Evolutionary conservation across 2,888 invertebrate species (phyloP), one percentile per base, ranked within the genome.

Genomic region (Macroteleia sp.): DNA sequence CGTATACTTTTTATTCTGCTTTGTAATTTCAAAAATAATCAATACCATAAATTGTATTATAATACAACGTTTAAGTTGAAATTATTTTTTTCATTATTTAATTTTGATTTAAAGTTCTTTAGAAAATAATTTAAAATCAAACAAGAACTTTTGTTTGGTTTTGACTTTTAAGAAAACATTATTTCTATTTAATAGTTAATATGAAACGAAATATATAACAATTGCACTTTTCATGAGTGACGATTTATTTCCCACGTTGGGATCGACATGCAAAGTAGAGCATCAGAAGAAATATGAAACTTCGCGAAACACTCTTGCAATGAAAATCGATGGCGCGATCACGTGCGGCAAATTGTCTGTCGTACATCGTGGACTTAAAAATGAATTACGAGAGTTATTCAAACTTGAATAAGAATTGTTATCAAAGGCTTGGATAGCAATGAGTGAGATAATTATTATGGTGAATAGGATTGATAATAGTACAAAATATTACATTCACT

Each of bases 301-400:
- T 48, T 17, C 6, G 41, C 41, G 32, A 59, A 69, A 69, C 39
- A 59, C 25, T 48, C 59, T n/a, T 3, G 34, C 61, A 54, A 71
- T 61, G 70, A 46, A 71, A 61, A 61, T 71, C 52, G 61, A 71
- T 71, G 61, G 44, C 54, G 44, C 52, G 50, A 52, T 71, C 46
- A 71, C 70, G 70, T 71, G 70, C 54, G 42, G 70, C 32, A 71
- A 71, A 71, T 71, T 61, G 70, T 71, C 70, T 46, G 70, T 61
- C 59, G 59, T 59, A 42, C 57, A 59, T 52, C 50, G 59, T 52
- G 57, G 50, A 42, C 61, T 61, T 61, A 61, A 52, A 71, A 61
- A 71, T 71, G 70, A 61, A 44, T 71, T 61, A 71, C 52, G 61
- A 19, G 16, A 36, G 70, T 44, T 44, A 61, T 54, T 61, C 42